A percentile compares a stretch with the other conserved stretches of the same genome.
Conservation (phyloP, 92 coral and sea anemone genomes). For the Zoanthus sansibaricus region DNA sequence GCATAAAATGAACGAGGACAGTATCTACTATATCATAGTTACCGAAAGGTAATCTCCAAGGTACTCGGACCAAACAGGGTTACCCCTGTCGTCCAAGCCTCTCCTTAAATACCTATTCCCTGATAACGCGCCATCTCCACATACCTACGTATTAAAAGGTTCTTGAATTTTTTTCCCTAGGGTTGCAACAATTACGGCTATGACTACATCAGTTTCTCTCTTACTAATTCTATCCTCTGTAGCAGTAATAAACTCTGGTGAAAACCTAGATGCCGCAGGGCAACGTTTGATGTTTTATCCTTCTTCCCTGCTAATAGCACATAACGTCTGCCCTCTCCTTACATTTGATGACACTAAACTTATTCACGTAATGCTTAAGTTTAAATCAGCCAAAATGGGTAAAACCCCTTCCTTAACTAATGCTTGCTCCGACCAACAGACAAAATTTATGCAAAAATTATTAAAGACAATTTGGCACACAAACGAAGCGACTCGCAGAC, state of each 20-base stretch:
- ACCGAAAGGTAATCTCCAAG: no score
- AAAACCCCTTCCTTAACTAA: background rate
- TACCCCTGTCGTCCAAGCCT: no score
- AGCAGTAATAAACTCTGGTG: background rate
- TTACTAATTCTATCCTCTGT: background rate
- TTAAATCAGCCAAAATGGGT: conserved; percentile 5
- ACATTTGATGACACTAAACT: conserved; percentile 4
- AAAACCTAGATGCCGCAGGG: conserved; percentile 13
- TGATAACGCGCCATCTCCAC: no score
- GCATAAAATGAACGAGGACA: conserved; percentile 47
- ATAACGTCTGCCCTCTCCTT: background rate
- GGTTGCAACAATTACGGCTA: background rate
- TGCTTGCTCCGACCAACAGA: conserved; percentile 5
- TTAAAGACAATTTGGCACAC: background rate
- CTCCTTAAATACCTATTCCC: no score
- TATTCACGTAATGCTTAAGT: conserved; percentile 2
- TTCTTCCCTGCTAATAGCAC: conserved; percentile 14
- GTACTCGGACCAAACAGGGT: no score
- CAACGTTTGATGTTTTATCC: conserved; percentile 18
- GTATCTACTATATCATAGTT: no score
- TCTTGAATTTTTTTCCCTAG: background rate
- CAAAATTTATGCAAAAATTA: background rate
- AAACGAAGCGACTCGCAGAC: background rate
- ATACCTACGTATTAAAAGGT: no score
- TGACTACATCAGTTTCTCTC: background rate